Base-by-base conservation (phyloP, 2,888 invertebrate genomes). In the Drosophila ezoana region DNA sequence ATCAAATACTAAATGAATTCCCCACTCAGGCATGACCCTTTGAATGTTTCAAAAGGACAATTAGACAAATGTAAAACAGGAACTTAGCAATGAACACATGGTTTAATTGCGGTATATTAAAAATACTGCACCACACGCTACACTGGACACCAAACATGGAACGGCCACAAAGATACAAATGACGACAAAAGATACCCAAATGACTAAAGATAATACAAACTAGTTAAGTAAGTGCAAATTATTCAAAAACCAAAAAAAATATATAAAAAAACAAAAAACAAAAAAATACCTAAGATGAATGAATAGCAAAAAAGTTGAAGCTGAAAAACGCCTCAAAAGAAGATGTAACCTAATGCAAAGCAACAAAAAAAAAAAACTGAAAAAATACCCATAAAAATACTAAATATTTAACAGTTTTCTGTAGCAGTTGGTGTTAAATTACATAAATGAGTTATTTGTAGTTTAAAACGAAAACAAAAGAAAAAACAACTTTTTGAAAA, bases 1-100 rank as follows among this genome's bases (percentile, higher is more conserved):
- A 63, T 44, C 13, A 61, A 43, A 63, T 28, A 65, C 59, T 41
- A 60, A 49, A 68, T 40, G 57, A 62, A 67, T 14, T 60, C 56
- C 48, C 58, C 43, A 87, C 86, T 76, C 79, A 87, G 88, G 86
- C 86, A 82, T 54, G 88, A 87, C 86, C 77, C 67, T 72, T 70
- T 64, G 85, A 85, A 79, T 63, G 72, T 56, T 66, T 77, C 66
- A 86, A 71, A 80, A 71, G 88, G 86, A 88, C 88, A 64, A 71
- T 71, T 62, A 69, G 79, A 2, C 57, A 67, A 72, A 68, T 69
- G 72, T 51, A 41, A 54, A 60, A 70, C 69, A 63, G 63, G 51
- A 56, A 28, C 53, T 59, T 57, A 73, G 37, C 16, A 57, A 57
- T 35, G 20, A 54, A 58, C 67, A 85, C 63, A 61, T 59, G 79